Percentiles rank a stretch among this genome's conserved stretches.
Evolutionary conservation across 2,888 invertebrate genomes (phyloP).

Genomic region (Orchesella flavescens): DNA sequence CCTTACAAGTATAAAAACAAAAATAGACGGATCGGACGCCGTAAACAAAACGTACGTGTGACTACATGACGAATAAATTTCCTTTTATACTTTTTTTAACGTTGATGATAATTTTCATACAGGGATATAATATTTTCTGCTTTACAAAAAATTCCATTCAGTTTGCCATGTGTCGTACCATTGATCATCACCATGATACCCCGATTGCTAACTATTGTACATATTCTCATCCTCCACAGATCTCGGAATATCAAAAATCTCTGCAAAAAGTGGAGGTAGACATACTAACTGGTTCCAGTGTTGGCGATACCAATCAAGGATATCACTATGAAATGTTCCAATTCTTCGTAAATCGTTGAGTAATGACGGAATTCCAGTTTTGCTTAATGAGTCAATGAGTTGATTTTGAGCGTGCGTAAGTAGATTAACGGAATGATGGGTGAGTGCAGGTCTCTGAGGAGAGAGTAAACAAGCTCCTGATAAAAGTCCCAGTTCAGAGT

Average conservation of each 20-base stretch:
- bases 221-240: slow-evolving; percentile 80
- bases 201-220: slow-evolving; percentile 70
- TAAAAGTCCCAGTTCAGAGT: slow-evolving; percentile 92
- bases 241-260: slow-evolving; percentile 97
- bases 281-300: slow-evolving; percentile 86
- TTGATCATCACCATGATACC: background rate
- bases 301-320: slow-evolving; percentile 91
- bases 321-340: slow-evolving; percentile 86
- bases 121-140: background rate
- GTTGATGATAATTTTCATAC: background rate
- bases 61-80: background rate
- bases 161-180: background rate
- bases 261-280: slow-evolving; percentile 94
- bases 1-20: slow-evolving; percentile 1
- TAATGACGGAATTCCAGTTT: slow-evolving; percentile 74
- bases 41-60: background rate
- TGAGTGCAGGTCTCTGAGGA: slow-evolving; percentile 86
- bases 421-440: slow-evolving; percentile 85
- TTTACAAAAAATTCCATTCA: background rate
- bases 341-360: slow-evolving; percentile 87
- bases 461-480: slow-evolving; percentile 89
- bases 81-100: background rate
- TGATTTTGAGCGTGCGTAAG: slow-evolving; percentile 82
- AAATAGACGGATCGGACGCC: slow-evolving; percentile 7
- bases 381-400: slow-evolving; percentile 88